Conservation (phyloP, 2,797 vertebrate genomes). For the Austrolebias charrua region DNA sequence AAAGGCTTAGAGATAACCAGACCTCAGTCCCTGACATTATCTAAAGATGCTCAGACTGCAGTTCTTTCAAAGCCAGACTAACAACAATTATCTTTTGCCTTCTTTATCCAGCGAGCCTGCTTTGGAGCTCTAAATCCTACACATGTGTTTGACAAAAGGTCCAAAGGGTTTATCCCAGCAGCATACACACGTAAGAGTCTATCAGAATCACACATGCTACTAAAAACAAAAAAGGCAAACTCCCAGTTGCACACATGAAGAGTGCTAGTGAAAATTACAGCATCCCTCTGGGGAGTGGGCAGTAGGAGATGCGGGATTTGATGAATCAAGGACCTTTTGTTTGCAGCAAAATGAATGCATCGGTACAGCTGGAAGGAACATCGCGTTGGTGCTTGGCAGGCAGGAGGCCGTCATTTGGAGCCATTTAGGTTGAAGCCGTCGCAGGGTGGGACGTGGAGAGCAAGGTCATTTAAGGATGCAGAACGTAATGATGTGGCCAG, state of each 20-base stretch:
- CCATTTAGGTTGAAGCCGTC: slow-evolving; percentile 61
- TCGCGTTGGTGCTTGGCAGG: slow-evolving; percentile 51
- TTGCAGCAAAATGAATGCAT: slow-evolving; percentile 61
- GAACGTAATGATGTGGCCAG: slow-evolving; percentile 59
- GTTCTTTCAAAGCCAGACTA: neutral
- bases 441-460: slow-evolving; percentile 44
- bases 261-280: slow-evolving; percentile 71
- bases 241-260: slow-evolving; percentile 24
- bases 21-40: slow-evolving; percentile 10
- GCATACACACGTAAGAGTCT: slow-evolving; percentile 43
- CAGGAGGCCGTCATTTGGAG: slow-evolving; percentile 55
- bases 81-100: neutral
- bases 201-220: slow-evolving; percentile 30
- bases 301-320: slow-evolving; percentile 66
- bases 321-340: slow-evolving; percentile 76
- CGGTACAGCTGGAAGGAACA: slow-evolving; percentile 50
- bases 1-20: slow-evolving; percentile 13
- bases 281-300: slow-evolving; percentile 67
- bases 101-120: slow-evolving; percentile 5
- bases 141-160: slow-evolving; percentile 5
- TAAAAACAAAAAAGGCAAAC: slow-evolving; percentile 24
- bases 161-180: slow-evolving; percentile 33
- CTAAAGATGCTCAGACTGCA: slow-evolving; percentile 1
- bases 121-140: neutral
- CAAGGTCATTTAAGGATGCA: slow-evolving; percentile 67